A percentile compares a stretch with the other conserved stretches of the same genome.
These are phyloP conservation scores for Momotus momota DNA, from an alignment of 2,797 vertebrate genomes.

Conservation along the genomic window DNA sequence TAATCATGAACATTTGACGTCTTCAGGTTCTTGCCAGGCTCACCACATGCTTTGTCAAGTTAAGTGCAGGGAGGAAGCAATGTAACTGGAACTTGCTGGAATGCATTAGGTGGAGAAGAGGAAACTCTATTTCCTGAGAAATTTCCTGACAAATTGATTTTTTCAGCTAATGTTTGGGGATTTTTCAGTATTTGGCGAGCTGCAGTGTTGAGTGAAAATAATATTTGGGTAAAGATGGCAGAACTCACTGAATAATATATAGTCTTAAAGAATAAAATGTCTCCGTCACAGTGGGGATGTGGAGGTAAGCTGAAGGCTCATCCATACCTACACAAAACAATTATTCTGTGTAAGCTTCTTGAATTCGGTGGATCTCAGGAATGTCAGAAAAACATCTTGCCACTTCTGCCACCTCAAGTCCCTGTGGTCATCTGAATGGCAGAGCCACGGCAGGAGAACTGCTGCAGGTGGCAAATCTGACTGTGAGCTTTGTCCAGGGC, in stretches of 20 bases:
- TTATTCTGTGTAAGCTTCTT: not conserved
- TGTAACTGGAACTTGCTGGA: not conserved
- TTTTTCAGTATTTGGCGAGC: not conserved
- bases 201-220: not conserved
- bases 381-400: not conserved
- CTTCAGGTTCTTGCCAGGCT: not conserved
- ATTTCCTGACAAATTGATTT: conserved; percentile 21
- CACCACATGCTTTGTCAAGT: not conserved
- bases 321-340: not conserved
- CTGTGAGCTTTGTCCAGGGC: not conserved
- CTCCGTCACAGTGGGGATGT: not conserved
- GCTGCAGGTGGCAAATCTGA: not conserved
- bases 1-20: not conserved
- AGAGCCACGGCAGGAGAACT: not conserved
- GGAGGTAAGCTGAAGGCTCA: not conserved
- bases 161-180: not conserved
- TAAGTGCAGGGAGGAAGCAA: conserved; percentile 16
- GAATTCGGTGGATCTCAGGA: not conserved
- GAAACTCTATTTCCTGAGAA: conserved; percentile 38
- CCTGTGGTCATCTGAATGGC: not conserved
- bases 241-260: not conserved
- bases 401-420: not conserved
- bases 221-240: not conserved
- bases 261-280: not conserved
- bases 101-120: conserved; percentile 18